phyloP scores from a whole-genome alignment of 2,888 invertebrate species.

The Agrilus biguttatus region DNA sequence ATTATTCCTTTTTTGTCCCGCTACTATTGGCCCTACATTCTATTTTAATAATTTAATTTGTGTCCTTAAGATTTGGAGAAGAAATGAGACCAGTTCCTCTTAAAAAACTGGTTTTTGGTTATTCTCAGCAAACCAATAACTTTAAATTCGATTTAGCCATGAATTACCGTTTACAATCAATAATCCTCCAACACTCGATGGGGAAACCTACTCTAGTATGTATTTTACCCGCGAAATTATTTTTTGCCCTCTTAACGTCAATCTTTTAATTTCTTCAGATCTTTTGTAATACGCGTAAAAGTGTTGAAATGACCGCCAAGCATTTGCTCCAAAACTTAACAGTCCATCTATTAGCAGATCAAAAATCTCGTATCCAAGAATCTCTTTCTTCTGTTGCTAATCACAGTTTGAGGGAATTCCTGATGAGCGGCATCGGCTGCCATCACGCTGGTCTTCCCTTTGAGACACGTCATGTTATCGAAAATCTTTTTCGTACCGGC shows the following conservation, averaged over 20 bases:
- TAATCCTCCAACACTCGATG: constrained; percentile 55
- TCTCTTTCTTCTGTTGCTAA: constrained; percentile 24
- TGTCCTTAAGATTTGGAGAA: constrained; percentile 46
- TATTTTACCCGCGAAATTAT: neutral
- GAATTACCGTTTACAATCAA: constrained; percentile 55
- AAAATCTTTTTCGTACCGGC: constrained; percentile 49
- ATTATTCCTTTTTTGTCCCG: too few relatives aligned
- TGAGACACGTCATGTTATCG: constrained; percentile 49
- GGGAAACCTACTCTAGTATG: constrained; percentile 59
- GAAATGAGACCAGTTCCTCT: constrained; percentile 59
- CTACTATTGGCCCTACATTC: too few relatives aligned
- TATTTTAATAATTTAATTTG: neutral
- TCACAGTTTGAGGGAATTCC: constrained; percentile 29
- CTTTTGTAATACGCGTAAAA: constrained; percentile 67
- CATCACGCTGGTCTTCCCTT: constrained; percentile 65
- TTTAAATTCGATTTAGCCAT: constrained; percentile 66
- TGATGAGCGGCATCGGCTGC: constrained; percentile 53
- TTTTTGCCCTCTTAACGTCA: neutral
- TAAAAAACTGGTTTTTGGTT: constrained; percentile 59
- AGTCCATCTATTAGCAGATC: constrained; percentile 32
- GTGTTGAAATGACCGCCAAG: constrained; percentile 52
- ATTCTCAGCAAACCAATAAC: constrained; percentile 39
- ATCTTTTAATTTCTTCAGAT: constrained; percentile 31
- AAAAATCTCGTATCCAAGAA: constrained; percentile 36
- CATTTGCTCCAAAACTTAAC: constrained; percentile 45